Conservation (phyloP, 1,140 invertebrate species). For the Drosophila simulans region DNA sequence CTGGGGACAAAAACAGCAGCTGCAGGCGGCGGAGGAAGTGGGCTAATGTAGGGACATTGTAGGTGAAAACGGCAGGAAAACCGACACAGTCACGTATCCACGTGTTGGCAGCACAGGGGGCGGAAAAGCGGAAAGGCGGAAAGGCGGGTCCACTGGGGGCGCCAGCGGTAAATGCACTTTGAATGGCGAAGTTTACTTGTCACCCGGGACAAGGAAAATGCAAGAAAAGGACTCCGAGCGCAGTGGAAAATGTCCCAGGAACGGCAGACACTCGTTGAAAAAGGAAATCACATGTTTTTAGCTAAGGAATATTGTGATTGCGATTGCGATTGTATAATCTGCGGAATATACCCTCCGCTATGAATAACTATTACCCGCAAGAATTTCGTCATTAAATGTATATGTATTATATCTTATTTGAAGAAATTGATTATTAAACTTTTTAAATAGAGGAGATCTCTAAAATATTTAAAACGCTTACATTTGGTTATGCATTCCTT, state of each 20-base stretch:
- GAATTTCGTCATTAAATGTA: too few species aligned
- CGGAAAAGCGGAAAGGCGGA: neutral
- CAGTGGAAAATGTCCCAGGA: slow-evolving; percentile 5
- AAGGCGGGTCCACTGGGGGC: slow-evolving; percentile 5
- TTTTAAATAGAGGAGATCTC: too few species aligned
- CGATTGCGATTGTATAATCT: too few species aligned
- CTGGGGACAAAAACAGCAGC: slow-evolving; percentile 13
- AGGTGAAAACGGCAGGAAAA: slow-evolving; percentile 38
- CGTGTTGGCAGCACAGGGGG: slow-evolving; percentile 40
- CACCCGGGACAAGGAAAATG: slow-evolving; percentile 25
- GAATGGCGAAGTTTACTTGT: slow-evolving; percentile 41
- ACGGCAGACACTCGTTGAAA: slow-evolving; percentile 3
- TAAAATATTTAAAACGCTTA: too few species aligned
- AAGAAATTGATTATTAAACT: too few species aligned
- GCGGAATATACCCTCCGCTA: too few species aligned
- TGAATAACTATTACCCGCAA: too few species aligned
- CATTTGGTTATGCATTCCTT: too few species aligned
- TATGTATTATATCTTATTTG: too few species aligned
- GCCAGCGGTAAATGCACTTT: slow-evolving; percentile 48
- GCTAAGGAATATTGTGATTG: too few species aligned
- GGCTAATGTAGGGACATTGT: slow-evolving; percentile 10
- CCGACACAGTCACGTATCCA: slow-evolving; percentile 53
- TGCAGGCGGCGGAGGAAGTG: slow-evolving; percentile 10
- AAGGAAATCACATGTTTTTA: neutral
- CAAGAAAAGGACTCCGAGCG: slow-evolving; percentile 1